Conservation (phyloP, 1,140 invertebrate genomes). For the Rhizoglyphus robini region DNA sequence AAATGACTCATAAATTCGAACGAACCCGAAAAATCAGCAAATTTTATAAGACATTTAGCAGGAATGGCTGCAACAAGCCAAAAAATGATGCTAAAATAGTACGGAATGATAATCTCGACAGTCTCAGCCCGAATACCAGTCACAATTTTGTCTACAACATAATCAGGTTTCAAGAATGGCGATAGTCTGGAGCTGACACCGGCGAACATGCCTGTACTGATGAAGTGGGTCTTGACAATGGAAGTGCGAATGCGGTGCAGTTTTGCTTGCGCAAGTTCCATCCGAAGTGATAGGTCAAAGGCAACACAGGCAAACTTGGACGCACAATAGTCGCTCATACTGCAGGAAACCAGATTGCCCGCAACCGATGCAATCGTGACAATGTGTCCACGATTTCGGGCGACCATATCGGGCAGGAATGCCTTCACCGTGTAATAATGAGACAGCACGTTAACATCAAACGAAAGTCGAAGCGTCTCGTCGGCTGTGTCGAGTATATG, state of each 20-base stretch:
- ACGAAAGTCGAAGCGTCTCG: slow-evolving; percentile 44
- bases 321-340: slow-evolving; percentile 84
- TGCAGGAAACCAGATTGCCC: slow-evolving; percentile 61
- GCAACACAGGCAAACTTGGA: slow-evolving; percentile 87
- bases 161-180: slow-evolving; percentile 43
- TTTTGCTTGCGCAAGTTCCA: slow-evolving; percentile 47
- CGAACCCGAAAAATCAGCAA: neutral
- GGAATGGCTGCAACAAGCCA: slow-evolving; percentile 1
- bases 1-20: slow-evolving; percentile 17
- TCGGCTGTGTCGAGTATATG: slow-evolving; percentile 71
- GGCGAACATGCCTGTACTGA: slow-evolving; percentile 89
- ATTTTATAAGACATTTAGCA: neutral
- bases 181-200: slow-evolving; percentile 35
- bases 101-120: slow-evolving; percentile 53
- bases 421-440: slow-evolving; percentile 46
- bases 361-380: slow-evolving; percentile 88
- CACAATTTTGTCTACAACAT: slow-evolving; percentile 68
- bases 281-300: slow-evolving; percentile 67
- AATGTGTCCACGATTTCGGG: slow-evolving; percentile 56
- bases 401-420: slow-evolving; percentile 57
- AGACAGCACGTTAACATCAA: slow-evolving; percentile 48
- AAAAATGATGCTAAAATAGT: neutral
- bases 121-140: slow-evolving; percentile 65
- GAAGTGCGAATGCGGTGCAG: slow-evolving; percentile 56
- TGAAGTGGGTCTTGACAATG: slow-evolving; percentile 82